Evolutionary conservation across 2,888 invertebrate genomes (phyloP).

Genomic region (Cynaeus angustus): DNA sequence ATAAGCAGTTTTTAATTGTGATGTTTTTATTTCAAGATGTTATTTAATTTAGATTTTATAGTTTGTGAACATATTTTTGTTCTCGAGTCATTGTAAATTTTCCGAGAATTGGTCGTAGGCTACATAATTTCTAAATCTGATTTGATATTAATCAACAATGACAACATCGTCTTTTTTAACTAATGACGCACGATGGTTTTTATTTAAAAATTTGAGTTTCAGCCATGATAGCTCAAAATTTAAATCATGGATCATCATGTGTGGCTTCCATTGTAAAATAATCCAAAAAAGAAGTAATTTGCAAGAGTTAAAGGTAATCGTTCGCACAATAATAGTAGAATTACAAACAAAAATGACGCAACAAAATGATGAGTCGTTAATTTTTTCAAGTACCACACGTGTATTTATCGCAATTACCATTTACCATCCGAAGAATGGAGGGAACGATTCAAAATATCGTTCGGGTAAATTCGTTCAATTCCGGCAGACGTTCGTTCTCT

Average conservation of each 20-base stretch:
- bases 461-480: constrained; percentile 26
- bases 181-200: background rate
- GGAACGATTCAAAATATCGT: constrained; percentile 26
- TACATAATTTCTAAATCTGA: background rate
- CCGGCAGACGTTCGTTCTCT: constrained; percentile 1
- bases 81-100: too few species aligned
- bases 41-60: too few species aligned
- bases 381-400: background rate
- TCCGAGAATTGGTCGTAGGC: too few species aligned
- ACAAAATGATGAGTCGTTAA: constrained; percentile 28
- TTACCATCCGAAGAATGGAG: constrained; percentile 3
- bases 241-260: too few species aligned
- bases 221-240: too few species aligned
- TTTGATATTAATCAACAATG: constrained; percentile 4
- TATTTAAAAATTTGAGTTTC: too few species aligned
- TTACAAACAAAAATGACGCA: constrained; percentile 39
- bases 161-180: background rate
- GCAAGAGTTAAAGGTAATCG: background rate
- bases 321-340: constrained; percentile 12
- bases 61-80: too few species aligned
- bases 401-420: constrained; percentile 6
- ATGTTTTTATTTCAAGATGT: too few species aligned
- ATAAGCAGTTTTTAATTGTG: too few species aligned
- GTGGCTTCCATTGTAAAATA: too few species aligned
- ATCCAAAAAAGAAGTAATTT: too few species aligned